phyloP scores from a whole-genome alignment of 1,140 invertebrate genomes.

The Macrobrachium nipponense region DNA sequence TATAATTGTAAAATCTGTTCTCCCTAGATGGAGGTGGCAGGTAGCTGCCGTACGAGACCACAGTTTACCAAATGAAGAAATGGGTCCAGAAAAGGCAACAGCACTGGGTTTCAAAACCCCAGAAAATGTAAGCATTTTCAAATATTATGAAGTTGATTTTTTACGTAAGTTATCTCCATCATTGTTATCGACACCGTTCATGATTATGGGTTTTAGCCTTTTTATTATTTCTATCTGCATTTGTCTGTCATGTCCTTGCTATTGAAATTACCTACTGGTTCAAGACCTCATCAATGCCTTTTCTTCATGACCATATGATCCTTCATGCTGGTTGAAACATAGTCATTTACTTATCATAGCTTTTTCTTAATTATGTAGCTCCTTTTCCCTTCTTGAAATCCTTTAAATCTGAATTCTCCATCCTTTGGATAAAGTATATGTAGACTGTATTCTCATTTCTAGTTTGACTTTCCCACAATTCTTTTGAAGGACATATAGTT shows the following conservation, averaged over 20 bases:
- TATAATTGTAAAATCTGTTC: neutral
- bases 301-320: too few species aligned
- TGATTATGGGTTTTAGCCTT: neutral
- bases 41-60: constrained; percentile 56
- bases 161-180: neutral
- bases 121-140: constrained; percentile 40
- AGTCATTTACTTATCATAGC: too few species aligned
- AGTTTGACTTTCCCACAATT: too few species aligned
- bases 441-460: too few species aligned
- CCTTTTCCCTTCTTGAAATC: too few species aligned
- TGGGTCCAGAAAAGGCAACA: neutral
- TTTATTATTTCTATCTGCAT: neutral
- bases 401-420: too few species aligned
- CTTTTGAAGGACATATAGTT: too few species aligned
- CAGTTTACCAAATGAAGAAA: constrained; percentile 22
- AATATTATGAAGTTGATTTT: neutral
- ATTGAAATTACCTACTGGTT: neutral
- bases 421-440: too few species aligned
- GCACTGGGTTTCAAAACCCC: constrained; percentile 40
- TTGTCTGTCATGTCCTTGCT: neutral
- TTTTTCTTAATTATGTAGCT: too few species aligned
- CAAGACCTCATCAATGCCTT: too few species aligned
- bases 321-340: too few species aligned
- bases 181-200: neutral
- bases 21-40: constrained; percentile 56